These are phyloP conservation scores for Antrozous pallidus DNA, from an alignment of 2,797 vertebrate genomes.

Conservation along the genomic window DNA sequence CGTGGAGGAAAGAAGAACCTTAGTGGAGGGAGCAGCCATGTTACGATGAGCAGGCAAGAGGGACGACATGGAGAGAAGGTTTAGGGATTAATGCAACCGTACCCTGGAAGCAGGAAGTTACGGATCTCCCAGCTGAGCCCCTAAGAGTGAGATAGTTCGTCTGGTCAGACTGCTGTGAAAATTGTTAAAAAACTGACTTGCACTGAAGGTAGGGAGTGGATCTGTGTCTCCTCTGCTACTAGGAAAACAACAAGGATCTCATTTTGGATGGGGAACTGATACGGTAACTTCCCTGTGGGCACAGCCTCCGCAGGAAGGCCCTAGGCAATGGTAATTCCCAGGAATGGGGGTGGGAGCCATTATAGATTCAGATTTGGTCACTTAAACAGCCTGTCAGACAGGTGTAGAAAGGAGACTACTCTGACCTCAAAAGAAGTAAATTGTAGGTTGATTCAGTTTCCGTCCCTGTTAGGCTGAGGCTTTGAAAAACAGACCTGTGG, in stretches of 20 bases:
- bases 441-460: conserved; percentile 51
- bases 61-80: neutral
- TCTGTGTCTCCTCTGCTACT: neutral
- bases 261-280: neutral
- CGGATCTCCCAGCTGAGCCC: neutral
- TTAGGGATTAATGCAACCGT: neutral
- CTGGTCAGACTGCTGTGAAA: conserved; percentile 6
- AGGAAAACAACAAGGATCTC: neutral
- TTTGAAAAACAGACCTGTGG: conserved; percentile 51
- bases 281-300: conserved; percentile 1
- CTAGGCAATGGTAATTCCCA: conserved; percentile 38
- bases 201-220: neutral
- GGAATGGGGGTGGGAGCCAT: neutral
- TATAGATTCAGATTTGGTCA: conserved; percentile 46
- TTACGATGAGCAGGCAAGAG: neutral
- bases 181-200: neutral
- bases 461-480: neutral
- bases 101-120: neutral
- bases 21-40: neutral
- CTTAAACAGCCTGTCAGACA: conserved; percentile 29
- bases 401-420: conserved; percentile 12
- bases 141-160: neutral
- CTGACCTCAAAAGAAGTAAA: conserved; percentile 43
- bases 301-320: neutral
- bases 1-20: neutral